A percentile compares a stretch with the other conserved stretches of the same genome.
phyloP scores from a whole-genome alignment of 2,888 invertebrate species.

The Stratiomys singularior region DNA sequence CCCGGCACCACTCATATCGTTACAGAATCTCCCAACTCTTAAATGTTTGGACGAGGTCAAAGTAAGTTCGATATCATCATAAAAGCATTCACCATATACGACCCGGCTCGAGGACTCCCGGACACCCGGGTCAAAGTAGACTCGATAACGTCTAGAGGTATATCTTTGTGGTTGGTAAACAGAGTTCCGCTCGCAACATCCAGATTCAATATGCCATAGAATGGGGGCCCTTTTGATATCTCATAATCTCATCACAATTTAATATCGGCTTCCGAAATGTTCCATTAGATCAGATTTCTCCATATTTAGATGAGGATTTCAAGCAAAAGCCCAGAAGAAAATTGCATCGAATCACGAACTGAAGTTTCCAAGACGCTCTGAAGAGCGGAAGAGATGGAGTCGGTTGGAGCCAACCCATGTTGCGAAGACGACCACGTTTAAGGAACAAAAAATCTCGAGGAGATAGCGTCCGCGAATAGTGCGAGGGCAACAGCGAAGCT shows the following conservation, averaged over 20 bases:
- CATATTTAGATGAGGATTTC: conserved; percentile 49
- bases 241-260: conserved; percentile 46
- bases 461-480: not conserved
- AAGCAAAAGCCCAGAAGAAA: conserved; percentile 45
- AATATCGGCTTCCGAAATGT: conserved; percentile 50
- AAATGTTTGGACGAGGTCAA: conserved; percentile 26
- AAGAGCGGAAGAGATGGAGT: not conserved
- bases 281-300: conserved; percentile 50
- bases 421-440: conserved; percentile 3
- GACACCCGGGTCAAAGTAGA: conserved; percentile 20
- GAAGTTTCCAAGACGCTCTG: not conserved
- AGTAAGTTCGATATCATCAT: conserved; percentile 22
- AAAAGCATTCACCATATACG: conserved; percentile 34
- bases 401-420: not conserved
- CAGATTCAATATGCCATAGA: not conserved
- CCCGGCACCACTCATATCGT: not conserved
- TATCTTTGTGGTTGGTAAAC: not conserved
- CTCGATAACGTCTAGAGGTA: conserved; percentile 24
- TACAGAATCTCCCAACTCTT: not conserved
- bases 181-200: conserved; percentile 7
- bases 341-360: conserved; percentile 46
- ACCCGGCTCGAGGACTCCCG: conserved; percentile 1
- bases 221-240: conserved; percentile 39
- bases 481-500: not conserved
- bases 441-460: not conserved